These are phyloP conservation scores for Nannoperca australis DNA, from an alignment of 2,797 vertebrate genomes.

Conservation along the genomic window DNA sequence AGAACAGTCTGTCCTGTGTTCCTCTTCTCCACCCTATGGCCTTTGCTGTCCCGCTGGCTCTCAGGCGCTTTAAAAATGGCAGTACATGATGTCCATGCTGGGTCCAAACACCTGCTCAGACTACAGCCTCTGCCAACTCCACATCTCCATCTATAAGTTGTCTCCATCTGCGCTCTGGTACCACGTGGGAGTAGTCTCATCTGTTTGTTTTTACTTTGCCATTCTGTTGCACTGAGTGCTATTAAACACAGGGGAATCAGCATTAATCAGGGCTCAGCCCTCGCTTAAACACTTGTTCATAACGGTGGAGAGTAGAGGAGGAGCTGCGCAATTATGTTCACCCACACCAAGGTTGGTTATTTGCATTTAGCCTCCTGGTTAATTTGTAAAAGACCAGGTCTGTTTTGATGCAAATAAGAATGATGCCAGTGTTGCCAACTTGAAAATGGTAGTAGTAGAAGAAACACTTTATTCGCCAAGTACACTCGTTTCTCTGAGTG, in stretches of 20 bases:
- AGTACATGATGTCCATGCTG: constrained; percentile 67
- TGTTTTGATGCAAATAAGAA: constrained; percentile 37
- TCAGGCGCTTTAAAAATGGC: constrained; percentile 59
- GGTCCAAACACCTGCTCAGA: constrained; percentile 81
- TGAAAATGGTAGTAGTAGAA: neutral
- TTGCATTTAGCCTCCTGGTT: constrained; percentile 61
- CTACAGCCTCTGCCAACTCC: constrained; percentile 65
- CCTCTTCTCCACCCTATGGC: constrained; percentile 56
- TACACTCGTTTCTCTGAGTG: constrained; percentile 2
- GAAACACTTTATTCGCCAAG: neutral
- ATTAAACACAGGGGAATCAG: constrained; percentile 74
- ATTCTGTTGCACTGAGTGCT: constrained; percentile 71
- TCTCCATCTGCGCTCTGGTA: constrained; percentile 75
- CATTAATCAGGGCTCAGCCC: constrained; percentile 76
- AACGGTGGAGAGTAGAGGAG: constrained; percentile 55
- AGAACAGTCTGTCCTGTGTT: constrained; percentile 50
- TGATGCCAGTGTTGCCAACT: neutral
- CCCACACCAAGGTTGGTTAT: constrained; percentile 58
- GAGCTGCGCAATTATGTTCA: constrained; percentile 55
- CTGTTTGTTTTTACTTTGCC: constrained; percentile 81
- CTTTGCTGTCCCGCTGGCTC: constrained; percentile 61
- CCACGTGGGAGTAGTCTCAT: constrained; percentile 79
- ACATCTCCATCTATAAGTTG: constrained; percentile 76
- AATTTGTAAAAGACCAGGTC: constrained; percentile 44
- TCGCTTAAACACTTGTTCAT: constrained; percentile 60